Percentiles rank a stretch among this genome's conserved stretches.
phyloP scores from a whole-genome alignment of 2,113 vertebrate genomes.

The Pandion haliaetus region DNA sequence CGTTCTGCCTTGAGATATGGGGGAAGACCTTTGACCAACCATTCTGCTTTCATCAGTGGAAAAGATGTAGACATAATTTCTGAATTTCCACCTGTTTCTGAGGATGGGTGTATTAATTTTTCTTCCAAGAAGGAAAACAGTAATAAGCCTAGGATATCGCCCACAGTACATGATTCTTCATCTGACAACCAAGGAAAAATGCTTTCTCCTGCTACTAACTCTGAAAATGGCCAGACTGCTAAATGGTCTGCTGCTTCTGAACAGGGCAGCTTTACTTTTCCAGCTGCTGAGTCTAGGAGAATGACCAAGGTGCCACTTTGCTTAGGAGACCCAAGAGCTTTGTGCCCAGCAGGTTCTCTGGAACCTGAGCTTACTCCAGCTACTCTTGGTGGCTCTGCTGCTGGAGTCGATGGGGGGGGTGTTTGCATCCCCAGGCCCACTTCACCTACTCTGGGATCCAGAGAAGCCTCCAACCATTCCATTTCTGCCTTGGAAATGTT shows the following conservation, averaged over 20 bases:
- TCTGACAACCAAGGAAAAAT: neutral
- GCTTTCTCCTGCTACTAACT: neutral
- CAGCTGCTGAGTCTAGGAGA: neutral
- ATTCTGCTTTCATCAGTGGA: neutral
- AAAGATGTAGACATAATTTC: neutral
- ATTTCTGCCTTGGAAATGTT: neutral
- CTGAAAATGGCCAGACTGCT: neutral
- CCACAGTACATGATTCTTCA: neutral
- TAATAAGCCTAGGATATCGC: neutral
- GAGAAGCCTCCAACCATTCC: neutral
- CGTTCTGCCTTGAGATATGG: neutral
- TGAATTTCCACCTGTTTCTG: neutral
- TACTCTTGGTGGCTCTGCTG: neutral
- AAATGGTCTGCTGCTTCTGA: neutral
- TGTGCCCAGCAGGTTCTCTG: neutral
- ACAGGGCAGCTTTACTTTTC: neutral
- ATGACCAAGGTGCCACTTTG: neutral
- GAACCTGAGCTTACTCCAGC: neutral
- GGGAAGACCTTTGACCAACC: neutral
- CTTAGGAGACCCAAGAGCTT: neutral
- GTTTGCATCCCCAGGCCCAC: neutral
- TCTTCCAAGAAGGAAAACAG: neutral
- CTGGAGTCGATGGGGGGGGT: neutral
- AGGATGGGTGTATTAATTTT: neutral
- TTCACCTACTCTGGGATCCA: neutral